Evolutionary conservation across 2,113 vertebrate genomes (phyloP).

Genomic region (Callionymus lyra): DNA sequence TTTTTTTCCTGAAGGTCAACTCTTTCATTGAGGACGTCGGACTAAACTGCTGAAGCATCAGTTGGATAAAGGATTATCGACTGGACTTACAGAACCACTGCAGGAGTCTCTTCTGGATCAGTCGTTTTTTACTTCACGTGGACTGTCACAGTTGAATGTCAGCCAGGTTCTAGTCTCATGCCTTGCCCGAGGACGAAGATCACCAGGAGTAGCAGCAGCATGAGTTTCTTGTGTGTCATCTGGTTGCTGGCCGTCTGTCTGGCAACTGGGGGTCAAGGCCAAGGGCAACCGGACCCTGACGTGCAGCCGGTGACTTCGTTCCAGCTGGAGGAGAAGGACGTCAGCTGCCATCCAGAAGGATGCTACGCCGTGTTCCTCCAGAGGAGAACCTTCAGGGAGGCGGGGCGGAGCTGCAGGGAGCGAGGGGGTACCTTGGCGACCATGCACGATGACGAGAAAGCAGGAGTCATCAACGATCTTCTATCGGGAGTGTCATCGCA

Average conservation of each 20-base stretch:
- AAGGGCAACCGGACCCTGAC: constrained; percentile 36
- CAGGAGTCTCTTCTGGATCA: neutral
- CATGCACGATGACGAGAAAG: constrained; percentile 64
- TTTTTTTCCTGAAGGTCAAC: no score
- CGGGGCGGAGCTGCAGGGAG: constrained; percentile 76
- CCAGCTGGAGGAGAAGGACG: constrained; percentile 57
- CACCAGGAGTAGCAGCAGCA: constrained; percentile 23
- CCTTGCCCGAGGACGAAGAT: constrained; percentile 32
- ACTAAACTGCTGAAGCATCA: constrained; percentile 9
- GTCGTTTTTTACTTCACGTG: constrained; percentile 3
- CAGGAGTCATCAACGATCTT: constrained; percentile 66
- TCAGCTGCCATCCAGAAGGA: constrained; percentile 66
- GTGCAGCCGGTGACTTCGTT: constrained; percentile 15
- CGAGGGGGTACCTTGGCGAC: constrained; percentile 78
- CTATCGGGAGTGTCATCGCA: constrained; percentile 51
- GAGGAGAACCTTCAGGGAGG: constrained; percentile 75
- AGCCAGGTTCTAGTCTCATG: constrained; percentile 18
- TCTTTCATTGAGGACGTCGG: neutral
- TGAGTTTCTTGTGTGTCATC: constrained; percentile 34
- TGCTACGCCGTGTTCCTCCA: constrained; percentile 77
- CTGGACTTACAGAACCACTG: constrained; percentile 9
- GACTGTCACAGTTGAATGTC: constrained; percentile 30
- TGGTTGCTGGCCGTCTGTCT: constrained; percentile 43
- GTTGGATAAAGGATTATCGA: constrained; percentile 2
- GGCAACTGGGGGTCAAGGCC: constrained; percentile 35